A percentile compares a stretch with the other conserved stretches of the same genome.
These are phyloP conservation scores for Sinocyclocheilus grahami DNA, from an alignment of 2,113 vertebrate species.

Conservation along the genomic window DNA sequence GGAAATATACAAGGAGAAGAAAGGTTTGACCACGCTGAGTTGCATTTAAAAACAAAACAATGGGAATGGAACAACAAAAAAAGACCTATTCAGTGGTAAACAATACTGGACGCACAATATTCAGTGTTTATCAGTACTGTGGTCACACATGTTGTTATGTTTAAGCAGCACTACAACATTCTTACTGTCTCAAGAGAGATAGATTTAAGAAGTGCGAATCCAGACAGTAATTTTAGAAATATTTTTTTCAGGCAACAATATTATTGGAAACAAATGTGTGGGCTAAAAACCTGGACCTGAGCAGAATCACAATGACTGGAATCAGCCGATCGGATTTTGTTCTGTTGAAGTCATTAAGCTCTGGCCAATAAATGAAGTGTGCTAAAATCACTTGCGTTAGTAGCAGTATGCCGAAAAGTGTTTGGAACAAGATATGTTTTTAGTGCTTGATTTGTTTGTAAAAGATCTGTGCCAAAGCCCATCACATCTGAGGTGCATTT, in stretches of 20 bases:
- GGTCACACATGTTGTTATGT: conserved; percentile 6
- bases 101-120: conserved; percentile 21
- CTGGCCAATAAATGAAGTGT: not conserved
- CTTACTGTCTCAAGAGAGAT: conserved; percentile 9
- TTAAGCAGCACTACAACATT: not conserved
- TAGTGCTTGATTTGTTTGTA: not conserved
- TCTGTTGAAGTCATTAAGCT: not conserved
- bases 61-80: conserved; percentile 20
- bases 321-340: not conserved
- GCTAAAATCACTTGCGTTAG: conserved; percentile 12
- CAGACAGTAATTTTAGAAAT: not conserved
- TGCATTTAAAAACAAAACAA: conserved; percentile 16
- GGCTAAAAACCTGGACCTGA: not conserved
- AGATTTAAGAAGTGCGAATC: not conserved
- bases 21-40: conserved; percentile 8
- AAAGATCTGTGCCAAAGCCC: not conserved
- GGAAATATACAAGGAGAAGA: too few species aligned
- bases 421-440: not conserved
- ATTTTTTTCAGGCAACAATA: conserved; percentile 13
- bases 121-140: too few species aligned
- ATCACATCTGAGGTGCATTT: not conserved
- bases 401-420: not conserved
- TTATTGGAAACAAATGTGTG: conserved; percentile 51
- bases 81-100: conserved; percentile 29
- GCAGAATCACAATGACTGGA: not conserved